Evolutionary conservation across 1,140 invertebrate species (phyloP), one percentile per base, ranked within the genome.

Genomic region (Araneus ventricosus): DNA sequence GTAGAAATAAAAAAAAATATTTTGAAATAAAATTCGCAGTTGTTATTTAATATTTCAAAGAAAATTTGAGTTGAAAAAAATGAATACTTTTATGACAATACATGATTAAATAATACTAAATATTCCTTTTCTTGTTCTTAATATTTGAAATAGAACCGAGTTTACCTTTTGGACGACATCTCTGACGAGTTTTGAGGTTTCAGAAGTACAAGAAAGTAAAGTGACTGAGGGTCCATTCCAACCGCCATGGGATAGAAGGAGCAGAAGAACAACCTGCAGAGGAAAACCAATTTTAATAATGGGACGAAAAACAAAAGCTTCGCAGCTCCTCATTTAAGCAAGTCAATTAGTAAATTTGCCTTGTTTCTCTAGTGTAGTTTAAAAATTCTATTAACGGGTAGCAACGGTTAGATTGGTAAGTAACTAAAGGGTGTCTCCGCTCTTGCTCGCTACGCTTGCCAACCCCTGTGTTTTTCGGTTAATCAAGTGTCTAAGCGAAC

Each of bases 101-200:
- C 14, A 24, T 22, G 14, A 41, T 39, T 30, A 22, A 79, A 52
- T 45, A 30, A 63, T 34, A 92, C 59, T 86, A 17, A 7, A 30
- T 63, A n/a, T 88, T 45, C 27, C 75, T 90, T 63, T 67, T 8
- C 8, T 14, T 2, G 14, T 1, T 52, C n/a, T n/a, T 1, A 17
- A 52, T 52, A 1, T 14, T 52, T 2, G 45, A 52, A 52, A 17
- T n/a, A n/a, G n/a, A n/a, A n/a, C n/a, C n/a, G n/a, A 52, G 94
- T 94, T 95, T 95, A 97, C 97, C 96, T 97, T 98, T 95, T 98
- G 97, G 94, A 99, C 97, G 94, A 99, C 97, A 96, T 97, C 97
- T 94, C 98, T 96, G 79, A 99, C 98, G 94, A 98, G 97, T 94
- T 97, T 97, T 91, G 98, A 98, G 96, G 97, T 98, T 96, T 98